These are phyloP conservation scores for Furcula furcula DNA, from an alignment of 2,888 invertebrate species.

Conservation along the genomic window DNA sequence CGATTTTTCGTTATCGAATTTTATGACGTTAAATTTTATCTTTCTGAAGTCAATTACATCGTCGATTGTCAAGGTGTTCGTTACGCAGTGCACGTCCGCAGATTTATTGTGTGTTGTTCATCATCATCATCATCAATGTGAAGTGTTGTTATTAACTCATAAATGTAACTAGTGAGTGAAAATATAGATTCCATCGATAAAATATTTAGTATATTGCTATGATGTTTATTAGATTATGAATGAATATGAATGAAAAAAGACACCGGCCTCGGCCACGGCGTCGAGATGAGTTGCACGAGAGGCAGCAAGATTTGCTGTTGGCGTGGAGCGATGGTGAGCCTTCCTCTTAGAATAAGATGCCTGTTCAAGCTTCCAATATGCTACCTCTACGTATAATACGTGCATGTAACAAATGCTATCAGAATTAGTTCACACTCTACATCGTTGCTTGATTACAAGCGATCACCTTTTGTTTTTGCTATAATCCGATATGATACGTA, in stretches of 20 bases:
- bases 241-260: conserved; percentile 61
- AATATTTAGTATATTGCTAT: conserved; percentile 8
- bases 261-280: conserved; percentile 62
- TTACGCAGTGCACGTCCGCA: conserved; percentile 66
- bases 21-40: conserved; percentile 67
- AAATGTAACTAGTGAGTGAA: conserved; percentile 50
- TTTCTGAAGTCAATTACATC: conserved; percentile 61
- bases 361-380: too few species aligned
- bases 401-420: too few species aligned
- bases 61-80: conserved; percentile 53
- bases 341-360: conserved; percentile 17
- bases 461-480: too few species aligned
- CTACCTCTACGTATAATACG: too few species aligned
- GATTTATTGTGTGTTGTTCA: too few species aligned
- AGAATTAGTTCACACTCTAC: too few species aligned
- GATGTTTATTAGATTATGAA: conserved; percentile 48
- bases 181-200: conserved; percentile 5
- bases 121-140: too few species aligned
- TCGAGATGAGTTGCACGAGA: conserved; percentile 64
- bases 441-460: too few species aligned
- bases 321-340: conserved; percentile 73
- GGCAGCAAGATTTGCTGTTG: conserved; percentile 64
- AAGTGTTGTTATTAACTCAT: conserved; percentile 36
- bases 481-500: too few species aligned
- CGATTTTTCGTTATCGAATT: conserved; percentile 51